Percentiles rank a stretch among this genome's conserved stretches.
These are phyloP conservation scores for Cyaniris semiargus DNA, from an alignment of 2,888 invertebrate genomes.

Conservation along the genomic window DNA sequence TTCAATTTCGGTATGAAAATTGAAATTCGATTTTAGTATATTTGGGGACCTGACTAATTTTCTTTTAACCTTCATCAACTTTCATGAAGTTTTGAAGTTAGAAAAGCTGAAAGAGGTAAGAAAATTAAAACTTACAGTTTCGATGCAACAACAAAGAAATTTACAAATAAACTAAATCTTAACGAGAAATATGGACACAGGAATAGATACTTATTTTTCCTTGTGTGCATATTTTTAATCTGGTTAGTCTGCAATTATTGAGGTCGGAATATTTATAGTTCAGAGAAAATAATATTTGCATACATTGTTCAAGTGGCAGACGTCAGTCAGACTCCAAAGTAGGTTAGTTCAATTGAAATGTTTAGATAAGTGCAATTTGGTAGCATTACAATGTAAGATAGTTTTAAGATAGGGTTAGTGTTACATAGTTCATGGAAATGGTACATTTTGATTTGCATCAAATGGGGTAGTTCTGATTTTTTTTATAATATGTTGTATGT, in stretches of 20 bases:
- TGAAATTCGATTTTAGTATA: constrained; percentile 38
- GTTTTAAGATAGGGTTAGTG: neutral
- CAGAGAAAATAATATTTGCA: neutral
- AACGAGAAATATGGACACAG: too few species aligned
- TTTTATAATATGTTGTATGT: too few species aligned
- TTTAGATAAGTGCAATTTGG: neutral
- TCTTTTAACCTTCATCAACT: neutral
- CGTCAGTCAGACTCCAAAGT: neutral
- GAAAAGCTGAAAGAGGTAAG: too few species aligned
- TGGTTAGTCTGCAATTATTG: neutral
- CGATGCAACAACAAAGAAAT: too few species aligned
- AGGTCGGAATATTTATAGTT: neutral
- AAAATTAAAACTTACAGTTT: too few species aligned
- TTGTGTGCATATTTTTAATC: neutral
- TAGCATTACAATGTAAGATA: neutral
- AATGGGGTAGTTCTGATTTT: too few species aligned
- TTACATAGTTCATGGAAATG: too few species aligned
- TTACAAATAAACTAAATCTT: too few species aligned
- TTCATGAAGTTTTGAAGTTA: neutral
- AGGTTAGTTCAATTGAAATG: constrained; percentile 25
- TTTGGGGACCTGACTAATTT: constrained; percentile 2
- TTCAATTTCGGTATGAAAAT: constrained; percentile 43
- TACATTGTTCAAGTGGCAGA: constrained; percentile 10
- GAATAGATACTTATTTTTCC: too few species aligned
- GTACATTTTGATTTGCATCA: too few species aligned